These are phyloP conservation scores for Capitulum mitella DNA, from an alignment of 2,888 invertebrate species.

Conservation along the genomic window DNA sequence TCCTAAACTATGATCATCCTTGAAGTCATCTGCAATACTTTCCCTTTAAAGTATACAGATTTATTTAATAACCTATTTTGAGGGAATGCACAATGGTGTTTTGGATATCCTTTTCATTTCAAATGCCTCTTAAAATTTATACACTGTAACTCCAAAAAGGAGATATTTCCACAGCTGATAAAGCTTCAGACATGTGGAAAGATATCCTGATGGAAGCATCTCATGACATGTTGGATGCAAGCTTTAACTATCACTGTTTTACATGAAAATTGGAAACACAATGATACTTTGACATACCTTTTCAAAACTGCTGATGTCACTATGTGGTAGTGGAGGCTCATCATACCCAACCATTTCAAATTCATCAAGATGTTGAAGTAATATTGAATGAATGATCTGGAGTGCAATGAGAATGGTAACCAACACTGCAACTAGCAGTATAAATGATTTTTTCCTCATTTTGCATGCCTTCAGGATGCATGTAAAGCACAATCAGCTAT, in stretches of 20 bases:
- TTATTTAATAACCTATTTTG: no score
- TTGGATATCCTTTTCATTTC: no score
- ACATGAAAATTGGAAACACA: neutral
- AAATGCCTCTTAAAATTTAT: no score
- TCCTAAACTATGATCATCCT: no score
- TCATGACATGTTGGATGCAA: neutral
- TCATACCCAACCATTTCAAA: neutral
- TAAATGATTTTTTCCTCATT: neutral
- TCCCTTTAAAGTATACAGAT: no score
- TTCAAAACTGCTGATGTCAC: neutral
- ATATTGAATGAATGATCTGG: neutral
- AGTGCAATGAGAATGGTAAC: neutral
- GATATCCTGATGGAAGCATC: no score
- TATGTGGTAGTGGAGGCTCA: neutral
- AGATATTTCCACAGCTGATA: neutral
- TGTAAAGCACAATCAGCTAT: no score
- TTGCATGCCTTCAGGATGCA: neutral
- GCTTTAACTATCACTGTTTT: neutral
- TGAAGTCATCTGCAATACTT: no score
- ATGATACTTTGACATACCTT: neutral
- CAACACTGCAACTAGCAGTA: neutral
- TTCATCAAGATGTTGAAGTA: neutral
- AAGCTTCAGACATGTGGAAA: neutral
- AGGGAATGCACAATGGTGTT: no score
- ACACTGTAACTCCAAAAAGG: no score